phyloP scores from a whole-genome alignment of 2,797 vertebrate species.

The Cuniculus paca region DNA sequence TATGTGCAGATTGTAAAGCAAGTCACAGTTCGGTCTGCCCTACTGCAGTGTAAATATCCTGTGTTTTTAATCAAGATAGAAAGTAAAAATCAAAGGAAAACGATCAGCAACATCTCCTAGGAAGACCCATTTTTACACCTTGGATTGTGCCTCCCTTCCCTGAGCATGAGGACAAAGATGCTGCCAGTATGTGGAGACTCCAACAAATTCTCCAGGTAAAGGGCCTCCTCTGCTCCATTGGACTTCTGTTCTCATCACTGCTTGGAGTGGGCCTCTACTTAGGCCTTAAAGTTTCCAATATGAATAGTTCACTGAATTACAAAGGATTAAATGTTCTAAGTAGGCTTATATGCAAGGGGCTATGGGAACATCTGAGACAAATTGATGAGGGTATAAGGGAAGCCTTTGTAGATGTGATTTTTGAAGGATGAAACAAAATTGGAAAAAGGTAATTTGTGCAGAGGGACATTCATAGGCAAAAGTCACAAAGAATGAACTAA shows the following conservation, averaged over 20 bases:
- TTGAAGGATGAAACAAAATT: background rate
- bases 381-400: background rate
- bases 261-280: background rate
- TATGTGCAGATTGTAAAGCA: constrained; percentile 4
- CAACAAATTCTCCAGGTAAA: background rate
- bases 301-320: background rate
- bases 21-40: constrained; percentile 41
- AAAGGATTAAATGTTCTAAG: background rate
- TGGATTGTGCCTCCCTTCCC: background rate
- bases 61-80: constrained; percentile 46
- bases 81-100: constrained; percentile 28
- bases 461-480: background rate
- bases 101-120: constrained; percentile 2
- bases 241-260: background rate
- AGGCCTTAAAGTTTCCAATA: background rate
- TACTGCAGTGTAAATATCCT: background rate
- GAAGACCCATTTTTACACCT: background rate
- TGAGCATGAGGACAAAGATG: background rate
- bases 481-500: background rate
- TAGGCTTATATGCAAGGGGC: background rate
- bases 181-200: background rate
- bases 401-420: background rate
- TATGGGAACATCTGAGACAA: background rate
- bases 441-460: background rate
- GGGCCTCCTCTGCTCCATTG: fast-evolving